Percentiles rank a stretch among this genome's conserved stretches.
Evolutionary conservation across 2,888 invertebrate genomes (phyloP).

Genomic region (Iselma pallidipennis): DNA sequence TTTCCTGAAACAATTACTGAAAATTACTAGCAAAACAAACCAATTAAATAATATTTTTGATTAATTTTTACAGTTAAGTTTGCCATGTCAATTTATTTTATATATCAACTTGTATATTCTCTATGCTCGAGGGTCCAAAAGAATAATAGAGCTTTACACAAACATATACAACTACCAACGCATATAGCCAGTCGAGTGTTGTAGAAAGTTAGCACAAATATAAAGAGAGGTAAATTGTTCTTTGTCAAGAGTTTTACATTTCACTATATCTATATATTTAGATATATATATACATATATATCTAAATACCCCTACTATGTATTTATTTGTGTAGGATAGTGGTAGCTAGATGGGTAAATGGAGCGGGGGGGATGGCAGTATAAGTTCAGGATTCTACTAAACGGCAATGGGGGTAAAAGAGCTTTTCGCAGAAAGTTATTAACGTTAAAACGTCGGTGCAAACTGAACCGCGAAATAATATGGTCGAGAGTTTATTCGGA

Average conservation of each 20-base stretch:
- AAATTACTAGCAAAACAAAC: too few species aligned
- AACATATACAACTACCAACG: too few species aligned
- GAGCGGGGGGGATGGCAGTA: conserved; percentile 22
- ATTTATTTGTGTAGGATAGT: background rate
- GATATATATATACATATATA: conserved; percentile 3
- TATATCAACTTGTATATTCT: too few species aligned
- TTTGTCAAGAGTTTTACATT: conserved; percentile 44
- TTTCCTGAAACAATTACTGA: too few species aligned
- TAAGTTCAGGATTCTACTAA: conserved; percentile 22
- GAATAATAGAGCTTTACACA: too few species aligned
- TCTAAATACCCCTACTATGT: too few species aligned
- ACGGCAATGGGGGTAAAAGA: background rate
- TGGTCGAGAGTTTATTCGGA: conserved; percentile 48
- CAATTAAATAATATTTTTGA: too few species aligned
- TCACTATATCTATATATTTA: conserved; percentile 22
- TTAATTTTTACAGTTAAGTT: too few species aligned
- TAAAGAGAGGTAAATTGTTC: conserved; percentile 40
- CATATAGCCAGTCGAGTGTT: conserved; percentile 16
- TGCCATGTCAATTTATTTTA: too few species aligned
- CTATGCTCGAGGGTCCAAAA: too few species aligned
- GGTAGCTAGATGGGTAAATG: background rate
- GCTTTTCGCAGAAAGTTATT: conserved; percentile 42
- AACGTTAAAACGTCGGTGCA: conserved; percentile 49
- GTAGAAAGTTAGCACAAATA: conserved; percentile 23
- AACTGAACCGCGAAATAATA: conserved; percentile 52